These are phyloP conservation scores for Didymodactylos carnosus DNA, from an alignment of 2,888 invertebrate genomes.

Conservation along the genomic window DNA sequence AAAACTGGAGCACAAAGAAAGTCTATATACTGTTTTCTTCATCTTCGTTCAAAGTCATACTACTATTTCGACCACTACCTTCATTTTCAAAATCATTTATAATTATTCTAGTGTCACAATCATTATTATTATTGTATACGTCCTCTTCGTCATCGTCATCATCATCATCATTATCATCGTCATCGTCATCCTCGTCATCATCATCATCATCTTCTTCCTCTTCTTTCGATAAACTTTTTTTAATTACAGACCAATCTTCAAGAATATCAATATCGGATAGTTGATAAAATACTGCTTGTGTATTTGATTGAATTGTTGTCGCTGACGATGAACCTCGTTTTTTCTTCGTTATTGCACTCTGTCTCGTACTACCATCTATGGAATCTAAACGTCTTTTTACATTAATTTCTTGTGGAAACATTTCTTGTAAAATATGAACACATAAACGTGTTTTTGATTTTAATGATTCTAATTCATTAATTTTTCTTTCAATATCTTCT, in stretches of 20 bases:
- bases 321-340: not conserved
- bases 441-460: not conserved
- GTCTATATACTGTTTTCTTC: no score
- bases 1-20: no score
- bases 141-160: no score
- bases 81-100: no score
- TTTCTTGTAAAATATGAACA: not conserved
- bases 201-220: not conserved
- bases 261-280: slow-evolving; percentile 13
- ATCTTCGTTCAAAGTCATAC: no score
- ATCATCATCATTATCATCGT: not conserved
- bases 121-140: no score
- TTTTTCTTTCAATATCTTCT: not conserved
- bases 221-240: not conserved
- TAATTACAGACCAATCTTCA: slow-evolving; percentile 13
- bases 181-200: not conserved
- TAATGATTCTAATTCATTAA: not conserved
- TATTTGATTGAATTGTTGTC: not conserved
- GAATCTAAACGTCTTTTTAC: not conserved
- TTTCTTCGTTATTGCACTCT: not conserved
- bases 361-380: not conserved
- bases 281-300: slow-evolving; percentile 6
- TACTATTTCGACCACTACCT: no score
- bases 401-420: not conserved
- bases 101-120: no score